Percentiles rank a stretch among this genome's conserved stretches.
These are phyloP conservation scores for Dynastes hyllus DNA, from an alignment of 2,888 invertebrate species.

Conservation along the genomic window DNA sequence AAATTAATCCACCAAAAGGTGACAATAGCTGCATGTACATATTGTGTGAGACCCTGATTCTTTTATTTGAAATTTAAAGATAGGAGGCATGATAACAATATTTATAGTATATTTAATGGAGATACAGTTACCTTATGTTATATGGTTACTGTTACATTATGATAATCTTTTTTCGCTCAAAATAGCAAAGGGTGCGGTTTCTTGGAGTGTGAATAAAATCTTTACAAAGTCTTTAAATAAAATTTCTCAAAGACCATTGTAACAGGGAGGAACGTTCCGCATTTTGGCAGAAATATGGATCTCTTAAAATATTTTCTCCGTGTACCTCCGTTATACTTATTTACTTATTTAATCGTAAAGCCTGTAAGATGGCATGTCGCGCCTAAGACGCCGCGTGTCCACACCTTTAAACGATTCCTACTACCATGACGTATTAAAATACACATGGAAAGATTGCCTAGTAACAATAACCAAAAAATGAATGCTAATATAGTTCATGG, in stretches of 20 bases:
- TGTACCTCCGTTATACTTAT: not conserved
- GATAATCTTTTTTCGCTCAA: slow-evolving; percentile 53
- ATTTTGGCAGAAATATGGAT: too few species aligned
- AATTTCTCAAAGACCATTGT: not conserved
- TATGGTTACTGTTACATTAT: slow-evolving; percentile 54
- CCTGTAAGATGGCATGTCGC: too few species aligned
- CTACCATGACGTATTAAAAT: too few species aligned
- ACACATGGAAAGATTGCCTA: too few species aligned
- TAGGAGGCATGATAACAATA: slow-evolving; percentile 58
- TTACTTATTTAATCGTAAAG: too few species aligned
- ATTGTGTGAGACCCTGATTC: slow-evolving; percentile 16
- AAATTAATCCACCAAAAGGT: slow-evolving; percentile 63
- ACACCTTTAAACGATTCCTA: too few species aligned
- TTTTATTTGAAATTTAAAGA: slow-evolving; percentile 46
- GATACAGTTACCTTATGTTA: slow-evolving; percentile 48
- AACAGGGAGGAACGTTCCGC: too few species aligned
- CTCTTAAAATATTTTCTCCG: not conserved
- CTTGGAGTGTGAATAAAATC: slow-evolving; percentile 33
- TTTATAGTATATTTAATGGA: slow-evolving; percentile 66
- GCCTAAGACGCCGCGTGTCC: too few species aligned
- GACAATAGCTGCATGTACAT: slow-evolving; percentile 60
- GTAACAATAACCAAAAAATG: too few species aligned
- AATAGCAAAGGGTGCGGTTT: slow-evolving; percentile 50
- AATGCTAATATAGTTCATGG: too few species aligned
- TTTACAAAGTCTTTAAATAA: not conserved